Evolutionary conservation across 2,113 vertebrate species (phyloP).

Genomic region (Alces alces): DNA sequence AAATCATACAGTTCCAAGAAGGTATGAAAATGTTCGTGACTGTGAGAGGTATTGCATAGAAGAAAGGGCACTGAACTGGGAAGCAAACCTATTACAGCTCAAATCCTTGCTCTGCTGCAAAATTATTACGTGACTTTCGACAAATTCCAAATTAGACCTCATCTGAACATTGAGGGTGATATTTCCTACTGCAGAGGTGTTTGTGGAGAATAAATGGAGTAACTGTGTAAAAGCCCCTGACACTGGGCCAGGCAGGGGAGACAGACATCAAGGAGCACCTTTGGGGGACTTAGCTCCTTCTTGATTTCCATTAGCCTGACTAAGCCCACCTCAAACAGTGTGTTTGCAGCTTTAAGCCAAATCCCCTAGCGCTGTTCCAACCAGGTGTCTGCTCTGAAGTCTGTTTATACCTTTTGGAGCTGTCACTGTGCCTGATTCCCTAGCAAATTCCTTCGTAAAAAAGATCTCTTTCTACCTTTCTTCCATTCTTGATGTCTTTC

Average conservation of each 20-base stretch:
- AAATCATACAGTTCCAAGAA: neutral
- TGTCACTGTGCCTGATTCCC: neutral
- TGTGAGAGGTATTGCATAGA: neutral
- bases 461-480: neutral
- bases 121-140: neutral
- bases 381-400: neutral
- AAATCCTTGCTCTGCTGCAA: neutral
- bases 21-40: neutral
- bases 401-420: neutral
- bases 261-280: neutral
- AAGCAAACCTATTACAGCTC: neutral
- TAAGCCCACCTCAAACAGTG: neutral
- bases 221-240: neutral
- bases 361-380: no score
- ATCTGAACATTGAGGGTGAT: neutral
- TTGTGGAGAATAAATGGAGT: neutral
- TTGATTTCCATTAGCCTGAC: neutral
- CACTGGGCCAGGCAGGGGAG: neutral
- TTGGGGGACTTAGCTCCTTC: no score
- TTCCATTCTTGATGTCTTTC: neutral
- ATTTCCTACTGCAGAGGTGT: no score
- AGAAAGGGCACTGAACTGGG: neutral
- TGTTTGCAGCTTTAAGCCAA: neutral
- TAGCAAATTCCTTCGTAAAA: neutral
- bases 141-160: neutral